Conservation (phyloP, 2,888 invertebrate species). For the Melinopterus prodromus region DNA sequence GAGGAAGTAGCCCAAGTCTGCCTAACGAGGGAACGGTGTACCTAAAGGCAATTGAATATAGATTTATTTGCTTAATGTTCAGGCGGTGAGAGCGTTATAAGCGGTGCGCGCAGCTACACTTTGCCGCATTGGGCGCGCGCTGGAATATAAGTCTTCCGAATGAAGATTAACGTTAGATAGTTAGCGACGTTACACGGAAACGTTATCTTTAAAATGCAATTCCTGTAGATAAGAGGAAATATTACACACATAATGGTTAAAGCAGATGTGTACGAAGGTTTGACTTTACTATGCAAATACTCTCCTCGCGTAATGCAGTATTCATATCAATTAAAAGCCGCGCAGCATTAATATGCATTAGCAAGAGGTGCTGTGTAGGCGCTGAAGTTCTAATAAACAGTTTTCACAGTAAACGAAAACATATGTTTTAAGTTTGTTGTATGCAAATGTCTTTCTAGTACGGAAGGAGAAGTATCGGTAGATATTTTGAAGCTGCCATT, state of each 20-base stretch:
- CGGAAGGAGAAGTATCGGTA: too few relatives aligned
- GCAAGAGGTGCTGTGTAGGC: neutral
- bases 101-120: neutral
- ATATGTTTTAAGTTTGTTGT: neutral
- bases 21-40: neutral
- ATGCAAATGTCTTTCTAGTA: neutral
- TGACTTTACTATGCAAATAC: neutral
- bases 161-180: slow-evolving; percentile 4
- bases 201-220: slow-evolving; percentile 4
- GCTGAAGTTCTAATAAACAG: neutral
- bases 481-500: too few relatives aligned
- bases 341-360: neutral
- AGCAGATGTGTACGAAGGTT: neutral
- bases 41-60: slow-evolving; percentile 21
- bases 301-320: neutral
- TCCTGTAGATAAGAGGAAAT: neutral
- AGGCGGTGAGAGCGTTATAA: neutral
- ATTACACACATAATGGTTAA: neutral
- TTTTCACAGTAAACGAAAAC: neutral
- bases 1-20: neutral
- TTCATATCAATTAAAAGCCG: neutral
- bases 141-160: slow-evolving; percentile 4
- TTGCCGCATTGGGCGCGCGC: neutral
- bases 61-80: slow-evolving; percentile 22
- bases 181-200: slow-evolving; percentile 4